Evolutionary conservation across 1,140 invertebrate genomes (phyloP), one percentile per base, ranked within the genome.

Genomic region (Portunus trituberculatus): DNA sequence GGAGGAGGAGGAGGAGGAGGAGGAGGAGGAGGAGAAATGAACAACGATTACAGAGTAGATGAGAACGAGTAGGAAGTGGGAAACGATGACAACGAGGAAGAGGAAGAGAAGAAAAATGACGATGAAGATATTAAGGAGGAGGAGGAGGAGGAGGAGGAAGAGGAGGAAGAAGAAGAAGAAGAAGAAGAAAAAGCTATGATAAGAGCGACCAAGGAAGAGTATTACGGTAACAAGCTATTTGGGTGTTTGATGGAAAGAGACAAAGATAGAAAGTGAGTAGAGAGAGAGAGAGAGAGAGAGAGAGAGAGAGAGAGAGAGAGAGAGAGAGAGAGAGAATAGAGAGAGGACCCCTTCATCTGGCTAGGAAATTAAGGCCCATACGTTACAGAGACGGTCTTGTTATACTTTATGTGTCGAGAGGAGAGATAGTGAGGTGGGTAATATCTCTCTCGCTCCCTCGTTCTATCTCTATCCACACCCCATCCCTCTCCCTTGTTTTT

Each of bases 221-320:
- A 76, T 76, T 76, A 76, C 67, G 67, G 12, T 76, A 76, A 76
- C 67, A 76, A 76, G 67, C 67, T 20, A n/a, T 76, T 76, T 76
- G 4, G 67, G 67, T 76, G 67, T 76, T 76, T 76, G 67, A 76
- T 8, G 8, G 25, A 76, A 25, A 76, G 67, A 59, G 52, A 20
- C 2, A 59, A 10, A 20, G 16, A 59, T 2, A 59, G 52, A 12
- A 10, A 59, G 52, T n/a, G n/a, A n/a, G n/a, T n/a, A 59, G 52
- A 20, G 52, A 59, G 52, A 59, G 10, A 59, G 52, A 59, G 52
- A 59, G 52, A 59, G 67, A 76, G 12, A n/a, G 25, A 76, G 67
- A 76, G 67, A 59, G 52, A 20, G 12, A 59, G 16, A 20, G 16
- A 59, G 52, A 59, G 52, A 12, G 52, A 59, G 52, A 59, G 52